These are phyloP conservation scores for Myopa testacea DNA, from an alignment of 2,888 invertebrate genomes.

Conservation along the genomic window DNA sequence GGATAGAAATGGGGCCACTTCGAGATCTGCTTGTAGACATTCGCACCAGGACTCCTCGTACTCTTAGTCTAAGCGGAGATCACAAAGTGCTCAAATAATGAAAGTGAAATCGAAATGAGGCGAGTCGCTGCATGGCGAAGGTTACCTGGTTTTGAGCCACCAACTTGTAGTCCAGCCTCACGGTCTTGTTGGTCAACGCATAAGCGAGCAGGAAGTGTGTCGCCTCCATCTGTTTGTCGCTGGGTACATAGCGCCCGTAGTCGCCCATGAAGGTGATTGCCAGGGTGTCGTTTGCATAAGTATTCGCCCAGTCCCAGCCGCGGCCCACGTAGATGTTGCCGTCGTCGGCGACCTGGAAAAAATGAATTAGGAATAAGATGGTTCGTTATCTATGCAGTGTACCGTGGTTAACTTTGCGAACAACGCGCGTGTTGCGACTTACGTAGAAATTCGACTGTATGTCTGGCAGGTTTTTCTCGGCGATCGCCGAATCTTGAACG, in stretches of 20 bases:
- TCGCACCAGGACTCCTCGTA: conserved; percentile 70
- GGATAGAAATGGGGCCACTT: conserved; percentile 70
- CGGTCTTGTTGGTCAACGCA: conserved; percentile 66
- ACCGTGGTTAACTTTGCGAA: conserved; percentile 29
- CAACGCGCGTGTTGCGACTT: conserved; percentile 47
- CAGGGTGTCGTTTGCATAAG: conserved; percentile 69
- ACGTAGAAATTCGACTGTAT: conserved; percentile 68
- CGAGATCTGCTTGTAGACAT: conserved; percentile 69
- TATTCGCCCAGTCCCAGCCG: conserved; percentile 71
- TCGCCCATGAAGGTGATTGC: conserved; percentile 71
- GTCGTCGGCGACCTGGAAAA: conserved; percentile 70
- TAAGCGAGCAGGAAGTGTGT: conserved; percentile 67
- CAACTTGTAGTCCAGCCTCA: conserved; percentile 69
- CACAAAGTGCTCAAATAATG: conserved; percentile 18
- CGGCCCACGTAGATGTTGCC: conserved; percentile 71
- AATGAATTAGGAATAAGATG: neutral
- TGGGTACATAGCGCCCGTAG: conserved; percentile 67
- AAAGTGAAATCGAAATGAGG: neutral
- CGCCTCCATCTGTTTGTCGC: conserved; percentile 68
- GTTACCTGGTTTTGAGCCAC: conserved; percentile 70
- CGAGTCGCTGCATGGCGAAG: neutral
- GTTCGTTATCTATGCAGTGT: neutral
- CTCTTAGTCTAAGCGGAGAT: conserved; percentile 60
- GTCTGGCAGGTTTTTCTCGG: conserved; percentile 67
- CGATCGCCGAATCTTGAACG: conserved; percentile 69